These are phyloP conservation scores for Tokudaia muenninki DNA, from an alignment of 2,797 vertebrate species.

Conservation along the genomic window DNA sequence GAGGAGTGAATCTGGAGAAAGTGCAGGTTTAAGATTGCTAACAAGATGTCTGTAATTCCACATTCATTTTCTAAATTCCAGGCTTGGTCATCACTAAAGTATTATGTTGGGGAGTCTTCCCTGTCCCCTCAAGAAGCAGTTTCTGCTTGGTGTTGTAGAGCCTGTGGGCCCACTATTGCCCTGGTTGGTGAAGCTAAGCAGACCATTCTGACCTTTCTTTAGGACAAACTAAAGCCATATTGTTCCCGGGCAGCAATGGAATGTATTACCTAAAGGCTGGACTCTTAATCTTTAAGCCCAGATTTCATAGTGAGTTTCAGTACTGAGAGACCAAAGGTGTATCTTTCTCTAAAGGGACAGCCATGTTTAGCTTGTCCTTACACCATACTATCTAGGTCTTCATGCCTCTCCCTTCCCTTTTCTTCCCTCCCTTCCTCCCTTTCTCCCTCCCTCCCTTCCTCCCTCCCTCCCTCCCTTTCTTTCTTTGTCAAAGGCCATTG, in stretches of 20 bases:
- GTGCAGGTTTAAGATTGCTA: conserved; percentile 52
- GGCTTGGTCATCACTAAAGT: conserved; percentile 38
- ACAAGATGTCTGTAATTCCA: conserved; percentile 52
- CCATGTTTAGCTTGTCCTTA: not conserved
- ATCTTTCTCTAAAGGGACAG: not conserved
- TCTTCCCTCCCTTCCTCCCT: too few relatives aligned
- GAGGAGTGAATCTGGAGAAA: conserved; percentile 75
- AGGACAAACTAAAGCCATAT: not conserved
- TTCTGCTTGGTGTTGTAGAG: not conserved
- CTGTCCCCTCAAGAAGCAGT: conserved; percentile 2
- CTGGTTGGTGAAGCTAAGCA: not conserved
- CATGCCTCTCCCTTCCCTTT: not conserved
- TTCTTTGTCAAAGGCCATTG: not conserved
- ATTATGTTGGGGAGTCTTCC: conserved; percentile 16
- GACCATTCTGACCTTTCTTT: not conserved
- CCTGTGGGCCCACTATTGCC: not conserved
- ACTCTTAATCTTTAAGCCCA: not conserved
- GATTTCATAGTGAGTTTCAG: not conserved
- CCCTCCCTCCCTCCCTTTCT: not conserved
- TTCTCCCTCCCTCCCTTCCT: not conserved
- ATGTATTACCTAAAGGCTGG: not conserved
- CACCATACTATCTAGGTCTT: not conserved
- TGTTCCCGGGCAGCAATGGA: not conserved
- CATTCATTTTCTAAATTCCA: conserved; percentile 64
- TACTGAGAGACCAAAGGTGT: not conserved